Conservation (phyloP, 2,113 vertebrate genomes). For the Carollia perspicillata region DNA sequence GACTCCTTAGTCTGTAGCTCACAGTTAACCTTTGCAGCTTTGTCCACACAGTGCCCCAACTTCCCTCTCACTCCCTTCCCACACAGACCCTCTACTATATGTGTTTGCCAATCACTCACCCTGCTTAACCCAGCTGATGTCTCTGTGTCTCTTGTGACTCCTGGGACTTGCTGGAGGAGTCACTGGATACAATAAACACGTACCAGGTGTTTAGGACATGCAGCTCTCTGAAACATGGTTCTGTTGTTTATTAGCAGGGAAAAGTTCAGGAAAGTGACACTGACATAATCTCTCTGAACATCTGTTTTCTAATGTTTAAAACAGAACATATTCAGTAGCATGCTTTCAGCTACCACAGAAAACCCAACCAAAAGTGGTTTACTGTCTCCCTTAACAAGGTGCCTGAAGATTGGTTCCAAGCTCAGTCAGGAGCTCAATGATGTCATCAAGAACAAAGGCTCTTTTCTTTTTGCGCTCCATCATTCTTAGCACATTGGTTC, state of each 20-base stretch:
- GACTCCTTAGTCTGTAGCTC: background rate
- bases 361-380: background rate
- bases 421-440: background rate
- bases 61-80: background rate
- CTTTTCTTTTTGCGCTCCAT: background rate
- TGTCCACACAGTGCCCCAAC: background rate
- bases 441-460: background rate
- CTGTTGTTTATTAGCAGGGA: background rate
- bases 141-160: background rate
- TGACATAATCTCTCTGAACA: background rate
- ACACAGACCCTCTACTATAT: background rate
- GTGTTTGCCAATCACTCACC: background rate
- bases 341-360: background rate
- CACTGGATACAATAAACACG: background rate
- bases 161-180: conserved; percentile 9
- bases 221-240: background rate
- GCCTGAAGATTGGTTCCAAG: background rate
- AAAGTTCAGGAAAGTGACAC: background rate
- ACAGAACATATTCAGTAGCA: background rate
- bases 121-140: background rate
- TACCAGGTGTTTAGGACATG: background rate
- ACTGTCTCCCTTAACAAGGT: background rate
- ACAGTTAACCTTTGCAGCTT: background rate
- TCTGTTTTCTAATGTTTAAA: background rate
- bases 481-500: background rate